A percentile compares a stretch with the other conserved stretches of the same genome.
These are phyloP conservation scores for Erethizon dorsatum DNA, from an alignment of 2,797 vertebrate species.

Conservation along the genomic window DNA sequence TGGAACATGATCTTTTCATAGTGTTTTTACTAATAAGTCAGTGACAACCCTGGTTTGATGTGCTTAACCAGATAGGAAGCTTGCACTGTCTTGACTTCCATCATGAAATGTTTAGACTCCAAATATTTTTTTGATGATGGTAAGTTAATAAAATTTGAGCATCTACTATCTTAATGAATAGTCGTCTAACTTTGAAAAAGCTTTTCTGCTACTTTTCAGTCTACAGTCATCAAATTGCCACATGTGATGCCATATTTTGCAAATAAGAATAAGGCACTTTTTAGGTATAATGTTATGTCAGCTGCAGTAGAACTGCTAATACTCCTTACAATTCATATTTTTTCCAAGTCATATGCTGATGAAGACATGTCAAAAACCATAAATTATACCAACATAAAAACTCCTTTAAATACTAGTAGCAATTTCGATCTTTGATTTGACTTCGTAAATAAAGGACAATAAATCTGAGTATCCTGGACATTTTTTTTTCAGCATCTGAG, in stretches of 20 bases:
- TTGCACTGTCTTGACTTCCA: not conserved
- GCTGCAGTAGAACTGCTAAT: not conserved
- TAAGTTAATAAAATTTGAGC: conserved; percentile 19
- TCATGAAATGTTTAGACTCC: not conserved
- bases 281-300: conserved; percentile 10
- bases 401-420: not conserved
- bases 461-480: conserved; percentile 2
- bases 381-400: conserved; percentile 12
- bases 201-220: conserved; percentile 29
- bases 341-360: not conserved
- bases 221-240: not conserved
- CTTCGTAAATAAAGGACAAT: conserved; percentile 53
- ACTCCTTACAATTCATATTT: not conserved
- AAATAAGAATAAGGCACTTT: conserved; percentile 3
- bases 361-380: not conserved
- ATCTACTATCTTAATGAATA: not conserved
- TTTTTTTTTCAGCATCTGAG: not conserved
- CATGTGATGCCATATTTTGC: not conserved
- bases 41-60: not conserved
- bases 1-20: conserved; percentile 19
- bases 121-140: conserved; percentile 12
- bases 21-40: conserved; percentile 41
- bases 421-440: not conserved
- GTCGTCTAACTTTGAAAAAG: conserved; percentile 17
- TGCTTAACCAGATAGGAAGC: not conserved